Conservation (phyloP, 2,888 invertebrate species). For the Nephrotoma guestfalica region DNA sequence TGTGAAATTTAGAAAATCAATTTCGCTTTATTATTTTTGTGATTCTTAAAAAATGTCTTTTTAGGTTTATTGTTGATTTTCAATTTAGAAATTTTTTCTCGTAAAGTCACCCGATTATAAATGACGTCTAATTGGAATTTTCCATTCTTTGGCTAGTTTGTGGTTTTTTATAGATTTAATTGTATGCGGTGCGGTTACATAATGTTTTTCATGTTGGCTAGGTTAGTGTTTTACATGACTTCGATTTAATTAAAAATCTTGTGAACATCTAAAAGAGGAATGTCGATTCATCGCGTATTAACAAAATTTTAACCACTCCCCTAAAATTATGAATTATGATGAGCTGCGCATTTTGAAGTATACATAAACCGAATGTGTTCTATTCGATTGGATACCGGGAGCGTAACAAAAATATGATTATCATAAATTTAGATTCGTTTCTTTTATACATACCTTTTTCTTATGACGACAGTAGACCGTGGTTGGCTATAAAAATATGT, state of each 20-base stretch:
- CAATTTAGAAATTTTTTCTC: too few species aligned
- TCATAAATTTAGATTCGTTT: neutral
- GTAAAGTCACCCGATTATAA: too few species aligned
- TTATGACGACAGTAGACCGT: neutral
- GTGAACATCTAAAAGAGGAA: neutral
- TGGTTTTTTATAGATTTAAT: neutral
- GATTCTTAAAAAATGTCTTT: too few species aligned
- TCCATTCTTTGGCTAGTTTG: neutral
- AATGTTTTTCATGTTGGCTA: neutral
- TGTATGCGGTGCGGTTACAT: neutral
- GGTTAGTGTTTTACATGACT: neutral
- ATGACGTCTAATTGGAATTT: neutral
- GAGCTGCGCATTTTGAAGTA: neutral
- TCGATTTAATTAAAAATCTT: neutral
- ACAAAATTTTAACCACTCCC: neutral
- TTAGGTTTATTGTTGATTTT: too few species aligned
- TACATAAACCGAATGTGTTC: neutral
- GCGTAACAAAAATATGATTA: neutral
- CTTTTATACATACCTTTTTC: neutral
- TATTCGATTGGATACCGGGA: neutral
- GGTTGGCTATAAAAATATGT: neutral
- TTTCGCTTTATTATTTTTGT: neutral
- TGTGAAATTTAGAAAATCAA: neutral
- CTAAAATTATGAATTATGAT: neutral
- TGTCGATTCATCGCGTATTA: neutral